Evolutionary conservation across 2,888 invertebrate genomes (phyloP).

Genomic region (Ophion ellenae): DNA sequence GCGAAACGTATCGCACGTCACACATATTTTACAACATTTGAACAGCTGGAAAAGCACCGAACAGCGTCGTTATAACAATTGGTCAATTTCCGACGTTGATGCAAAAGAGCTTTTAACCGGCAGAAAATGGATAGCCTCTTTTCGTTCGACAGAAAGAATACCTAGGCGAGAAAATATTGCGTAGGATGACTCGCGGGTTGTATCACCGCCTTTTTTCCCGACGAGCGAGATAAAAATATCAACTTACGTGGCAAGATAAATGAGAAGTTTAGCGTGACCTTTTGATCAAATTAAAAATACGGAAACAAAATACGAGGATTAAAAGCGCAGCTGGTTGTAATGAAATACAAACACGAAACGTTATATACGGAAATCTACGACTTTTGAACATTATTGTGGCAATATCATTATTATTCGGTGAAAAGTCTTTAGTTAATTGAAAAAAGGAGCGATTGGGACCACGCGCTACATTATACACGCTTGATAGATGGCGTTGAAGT

Average conservation of each 20-base stretch:
- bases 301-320: not conserved
- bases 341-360: not conserved
- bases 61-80: not conserved
- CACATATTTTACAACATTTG: not conserved
- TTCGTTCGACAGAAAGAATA: not conserved
- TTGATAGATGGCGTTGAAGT: no score
- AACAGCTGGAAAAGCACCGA: not conserved
- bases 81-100: not conserved
- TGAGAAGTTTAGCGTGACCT: slow-evolving; percentile 15
- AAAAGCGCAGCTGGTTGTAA: not conserved
- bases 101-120: not conserved
- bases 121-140: not conserved
- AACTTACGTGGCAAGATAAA: slow-evolving; percentile 18
- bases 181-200: slow-evolving; percentile 30
- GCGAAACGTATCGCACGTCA: not conserved
- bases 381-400: not conserved
- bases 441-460: not conserved
- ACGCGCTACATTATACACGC: not conserved
- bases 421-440: not conserved
- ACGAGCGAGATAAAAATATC: slow-evolving; percentile 28
- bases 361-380: not conserved
- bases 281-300: slow-evolving; percentile 13
- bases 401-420: not conserved
- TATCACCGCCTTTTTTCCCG: slow-evolving; percentile 6
- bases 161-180: slow-evolving; percentile 4